Evolutionary conservation across 2,113 vertebrate species (phyloP).

Genomic region (Theristicus caerulescens): DNA sequence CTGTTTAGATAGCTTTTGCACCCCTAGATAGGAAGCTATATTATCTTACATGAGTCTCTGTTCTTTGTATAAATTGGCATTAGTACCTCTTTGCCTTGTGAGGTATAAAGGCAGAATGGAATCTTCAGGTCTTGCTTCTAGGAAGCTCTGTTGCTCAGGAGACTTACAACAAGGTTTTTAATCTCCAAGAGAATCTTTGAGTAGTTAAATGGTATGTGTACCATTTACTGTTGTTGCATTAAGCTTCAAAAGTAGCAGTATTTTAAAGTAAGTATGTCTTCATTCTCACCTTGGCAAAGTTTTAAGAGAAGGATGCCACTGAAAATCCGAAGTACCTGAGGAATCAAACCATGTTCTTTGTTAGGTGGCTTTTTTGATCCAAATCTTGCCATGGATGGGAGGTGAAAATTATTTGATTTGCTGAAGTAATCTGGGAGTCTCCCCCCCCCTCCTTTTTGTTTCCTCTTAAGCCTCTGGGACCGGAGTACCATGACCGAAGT

Average conservation of each 20-base stretch:
- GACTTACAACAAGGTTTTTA: not conserved
- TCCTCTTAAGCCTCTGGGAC: constrained; percentile 88
- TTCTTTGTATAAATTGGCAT: not conserved
- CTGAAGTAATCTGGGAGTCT: not conserved
- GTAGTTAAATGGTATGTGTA: not conserved
- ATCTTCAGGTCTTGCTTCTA: not conserved
- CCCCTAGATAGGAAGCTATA: not conserved
- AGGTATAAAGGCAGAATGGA: not conserved
- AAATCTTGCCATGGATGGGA: not conserved
- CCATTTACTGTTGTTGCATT: not conserved
- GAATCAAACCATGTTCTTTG: not conserved
- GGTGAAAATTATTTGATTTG: not conserved
- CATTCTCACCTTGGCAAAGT: not conserved
- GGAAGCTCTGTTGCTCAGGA: not conserved
- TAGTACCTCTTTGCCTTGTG: not conserved
- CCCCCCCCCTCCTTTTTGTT: not conserved
- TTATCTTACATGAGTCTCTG: not conserved
- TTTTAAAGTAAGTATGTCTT: not conserved
- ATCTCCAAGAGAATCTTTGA: not conserved
- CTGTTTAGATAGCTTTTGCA: not conserved
- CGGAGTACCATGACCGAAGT: constrained; percentile 85
- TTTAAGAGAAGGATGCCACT: not conserved
- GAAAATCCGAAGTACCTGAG: not conserved
- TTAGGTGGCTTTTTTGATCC: not conserved
- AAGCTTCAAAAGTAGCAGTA: not conserved